A percentile compares a stretch with the other conserved stretches of the same genome.
Conservation (phyloP, 2,113 vertebrate species). For the Colossoma macropomum region DNA sequence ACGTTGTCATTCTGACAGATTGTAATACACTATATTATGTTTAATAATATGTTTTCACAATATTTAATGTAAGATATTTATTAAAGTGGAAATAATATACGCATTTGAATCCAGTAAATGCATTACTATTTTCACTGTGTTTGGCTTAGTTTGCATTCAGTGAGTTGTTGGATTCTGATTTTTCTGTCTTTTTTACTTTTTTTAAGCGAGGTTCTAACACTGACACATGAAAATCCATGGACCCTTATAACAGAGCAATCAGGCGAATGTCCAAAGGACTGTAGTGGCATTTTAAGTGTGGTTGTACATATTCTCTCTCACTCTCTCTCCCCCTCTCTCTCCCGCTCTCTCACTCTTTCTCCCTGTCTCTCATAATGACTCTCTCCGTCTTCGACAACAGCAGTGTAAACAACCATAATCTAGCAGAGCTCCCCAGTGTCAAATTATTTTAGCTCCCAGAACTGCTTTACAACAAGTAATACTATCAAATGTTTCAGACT, state of each 20-base stretch:
- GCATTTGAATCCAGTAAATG: no score
- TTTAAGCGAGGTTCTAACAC: not conserved
- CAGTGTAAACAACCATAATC: conserved; percentile 52
- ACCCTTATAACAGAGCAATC: conserved; percentile 4
- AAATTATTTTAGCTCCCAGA: conserved; percentile 16
- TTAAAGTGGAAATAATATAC: no score
- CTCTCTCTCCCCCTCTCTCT: not conserved
- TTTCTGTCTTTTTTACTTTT: not conserved
- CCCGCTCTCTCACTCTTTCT: not conserved
- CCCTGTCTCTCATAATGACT: conserved; percentile 40
- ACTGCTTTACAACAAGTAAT: conserved; percentile 5
- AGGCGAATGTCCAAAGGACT: not conserved
- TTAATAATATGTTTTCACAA: no score
- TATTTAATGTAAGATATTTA: no score
- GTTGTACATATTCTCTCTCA: not conserved
- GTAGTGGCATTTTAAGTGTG: not conserved
- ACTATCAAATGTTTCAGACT: not conserved
- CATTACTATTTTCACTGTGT: not conserved
- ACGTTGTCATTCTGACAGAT: no score
- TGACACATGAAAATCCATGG: conserved; percentile 11
- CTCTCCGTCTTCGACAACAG: conserved; percentile 34
- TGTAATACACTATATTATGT: no score
- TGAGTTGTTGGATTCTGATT: not conserved
- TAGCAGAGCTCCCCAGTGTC: conserved; percentile 26
- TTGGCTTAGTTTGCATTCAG: not conserved